These are phyloP conservation scores for Bombyx mandarina DNA, from an alignment of 1,140 invertebrate genomes.

Conservation along the genomic window DNA sequence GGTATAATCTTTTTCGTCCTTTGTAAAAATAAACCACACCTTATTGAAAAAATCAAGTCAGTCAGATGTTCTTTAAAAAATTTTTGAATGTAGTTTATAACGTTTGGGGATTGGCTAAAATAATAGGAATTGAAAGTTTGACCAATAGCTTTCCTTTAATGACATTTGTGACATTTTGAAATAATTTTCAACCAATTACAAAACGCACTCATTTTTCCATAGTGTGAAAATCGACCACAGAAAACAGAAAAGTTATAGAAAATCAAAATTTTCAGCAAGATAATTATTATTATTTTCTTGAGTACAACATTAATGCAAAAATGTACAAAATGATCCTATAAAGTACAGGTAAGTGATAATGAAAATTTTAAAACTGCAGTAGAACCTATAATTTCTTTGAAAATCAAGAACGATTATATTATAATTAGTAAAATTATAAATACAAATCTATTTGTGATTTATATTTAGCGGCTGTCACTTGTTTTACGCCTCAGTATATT, in stretches of 20 bases:
- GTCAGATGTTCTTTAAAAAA: too few relatives aligned
- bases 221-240: conserved; percentile 27
- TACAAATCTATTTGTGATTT: conserved; percentile 37
- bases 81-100: too few relatives aligned
- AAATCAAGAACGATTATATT: conserved; percentile 5
- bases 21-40: too few relatives aligned
- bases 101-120: too few relatives aligned
- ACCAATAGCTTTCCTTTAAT: too few relatives aligned
- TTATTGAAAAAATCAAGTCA: too few relatives aligned
- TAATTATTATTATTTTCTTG: too few relatives aligned
- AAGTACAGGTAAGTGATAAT: conserved; percentile 37
- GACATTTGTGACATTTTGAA: too few relatives aligned
- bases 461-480: conserved; percentile 63
- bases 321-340: conserved; percentile 44
- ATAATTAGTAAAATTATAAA: conserved; percentile 29
- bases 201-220: too few relatives aligned
- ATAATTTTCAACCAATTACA: too few relatives aligned
- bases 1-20: too few relatives aligned
- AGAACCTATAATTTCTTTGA: neutral
- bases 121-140: too few relatives aligned
- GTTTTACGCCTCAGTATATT: conserved; percentile 60
- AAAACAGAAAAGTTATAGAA: conserved; percentile 46
- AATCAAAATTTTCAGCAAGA: conserved; percentile 26
- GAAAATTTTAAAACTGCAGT: neutral
- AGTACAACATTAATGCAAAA: conserved; percentile 16